phyloP scores from a whole-genome alignment of 2,888 invertebrate genomes.

The Gymnosoma rotundatum region DNA sequence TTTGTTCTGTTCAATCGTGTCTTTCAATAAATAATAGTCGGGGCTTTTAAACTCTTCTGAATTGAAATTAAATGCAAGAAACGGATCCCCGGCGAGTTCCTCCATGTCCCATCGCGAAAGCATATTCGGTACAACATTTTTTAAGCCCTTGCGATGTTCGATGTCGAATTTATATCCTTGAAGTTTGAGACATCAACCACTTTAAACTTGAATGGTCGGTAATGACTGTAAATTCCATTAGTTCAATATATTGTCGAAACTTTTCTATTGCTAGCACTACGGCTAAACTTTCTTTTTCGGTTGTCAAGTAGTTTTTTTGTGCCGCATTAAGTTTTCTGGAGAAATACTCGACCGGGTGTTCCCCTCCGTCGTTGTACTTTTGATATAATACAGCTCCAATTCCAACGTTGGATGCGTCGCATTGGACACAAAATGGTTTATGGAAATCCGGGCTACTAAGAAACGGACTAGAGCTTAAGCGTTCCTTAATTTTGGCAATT shows the following conservation, averaged over 20 bases:
- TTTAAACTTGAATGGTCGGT: no score
- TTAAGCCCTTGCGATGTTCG: neutral
- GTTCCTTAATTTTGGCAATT: no score
- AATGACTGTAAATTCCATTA: neutral
- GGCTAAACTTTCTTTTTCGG: neutral
- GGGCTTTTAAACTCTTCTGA: neutral
- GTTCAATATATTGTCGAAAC: neutral
- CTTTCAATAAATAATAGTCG: neutral
- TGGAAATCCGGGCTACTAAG: neutral
- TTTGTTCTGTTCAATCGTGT: constrained; percentile 10
- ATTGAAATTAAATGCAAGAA: neutral
- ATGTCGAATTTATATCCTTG: neutral
- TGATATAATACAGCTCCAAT: neutral
- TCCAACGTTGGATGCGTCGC: no score
- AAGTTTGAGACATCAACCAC: no score
- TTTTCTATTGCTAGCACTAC: neutral
- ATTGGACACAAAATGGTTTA: neutral
- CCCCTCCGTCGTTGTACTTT: neutral
- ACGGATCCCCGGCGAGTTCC: neutral
- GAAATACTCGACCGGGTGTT: neutral
- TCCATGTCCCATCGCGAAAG: constrained; percentile 21
- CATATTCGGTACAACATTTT: constrained; percentile 17
- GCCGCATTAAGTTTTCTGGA: neutral
- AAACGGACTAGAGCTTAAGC: neutral
- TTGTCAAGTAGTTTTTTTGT: constrained; percentile 2